Percentiles rank a stretch among this genome's conserved stretches.
phyloP scores from a whole-genome alignment of 1,140 invertebrate species.

The Drosophila pseudoobscura region DNA sequence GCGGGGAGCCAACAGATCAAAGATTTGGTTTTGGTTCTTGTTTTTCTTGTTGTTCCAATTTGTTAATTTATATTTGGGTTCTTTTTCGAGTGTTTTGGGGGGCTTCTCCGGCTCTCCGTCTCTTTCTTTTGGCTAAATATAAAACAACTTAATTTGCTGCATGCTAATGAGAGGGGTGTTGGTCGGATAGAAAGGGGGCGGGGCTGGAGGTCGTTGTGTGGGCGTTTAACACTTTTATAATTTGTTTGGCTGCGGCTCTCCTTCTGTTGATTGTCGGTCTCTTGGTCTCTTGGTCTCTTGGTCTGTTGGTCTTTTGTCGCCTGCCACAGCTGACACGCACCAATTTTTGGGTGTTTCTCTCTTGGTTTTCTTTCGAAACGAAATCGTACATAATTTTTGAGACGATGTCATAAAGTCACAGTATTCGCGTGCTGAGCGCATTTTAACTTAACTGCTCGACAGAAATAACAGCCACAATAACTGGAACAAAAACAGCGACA shows the following conservation, averaged over 20 bases:
- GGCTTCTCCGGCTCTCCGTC: too few relatives aligned
- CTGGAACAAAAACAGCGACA: constrained; percentile 49
- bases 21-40: constrained; percentile 45
- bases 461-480: constrained; percentile 23
- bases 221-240: constrained; percentile 77
- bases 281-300: constrained; percentile 32
- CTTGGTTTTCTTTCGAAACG: constrained; percentile 17
- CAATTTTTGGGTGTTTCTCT: constrained; percentile 15
- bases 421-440: constrained; percentile 68
- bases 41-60: constrained; percentile 57
- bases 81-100: constrained; percentile 4
- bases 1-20: constrained; percentile 50
- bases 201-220: constrained; percentile 43
- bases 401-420: constrained; percentile 70
- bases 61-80: constrained; percentile 71
- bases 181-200: neutral
- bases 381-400: constrained; percentile 62
- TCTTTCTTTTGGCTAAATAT: constrained; percentile 47
- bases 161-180: constrained; percentile 60
- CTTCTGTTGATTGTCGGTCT: constrained; percentile 24
- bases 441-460: constrained; percentile 57
- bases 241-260: constrained; percentile 44
- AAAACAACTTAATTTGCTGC: constrained; percentile 79
- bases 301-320: constrained; percentile 49
- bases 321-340: constrained; percentile 62